Conservation (phyloP, 1,140 invertebrate species). For the Trichonephila clavata region DNA sequence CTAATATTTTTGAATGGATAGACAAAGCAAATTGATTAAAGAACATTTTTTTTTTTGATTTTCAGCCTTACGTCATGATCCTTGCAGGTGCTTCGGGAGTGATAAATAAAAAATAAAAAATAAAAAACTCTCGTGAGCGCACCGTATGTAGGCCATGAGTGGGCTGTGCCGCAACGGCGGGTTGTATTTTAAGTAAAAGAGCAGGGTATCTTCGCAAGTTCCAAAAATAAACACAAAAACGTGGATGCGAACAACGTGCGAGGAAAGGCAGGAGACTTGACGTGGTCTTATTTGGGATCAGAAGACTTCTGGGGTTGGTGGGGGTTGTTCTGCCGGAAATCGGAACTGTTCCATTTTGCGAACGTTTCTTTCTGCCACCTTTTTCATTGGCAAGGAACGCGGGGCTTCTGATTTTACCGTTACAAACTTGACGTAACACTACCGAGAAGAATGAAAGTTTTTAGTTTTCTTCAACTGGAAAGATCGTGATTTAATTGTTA, state of each 20-base stretch:
- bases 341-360: constrained; percentile 41
- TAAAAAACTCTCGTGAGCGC: constrained; percentile 33
- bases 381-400: neutral
- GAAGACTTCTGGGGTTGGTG: constrained; percentile 34
- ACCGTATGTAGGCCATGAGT: constrained; percentile 52
- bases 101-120: neutral
- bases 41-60: neutral
- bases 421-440: neutral
- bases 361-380: constrained; percentile 34
- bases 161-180: neutral
- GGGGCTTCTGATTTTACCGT: constrained; percentile 16
- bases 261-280: constrained; percentile 39
- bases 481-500: neutral
- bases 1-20: neutral
- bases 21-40: neutral
- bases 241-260: constrained; percentile 35
- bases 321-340: constrained; percentile 34
- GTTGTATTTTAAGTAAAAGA: constrained; percentile 51
- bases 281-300: constrained; percentile 74
- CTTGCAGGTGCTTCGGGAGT: neutral
- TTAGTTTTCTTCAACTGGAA: neutral
- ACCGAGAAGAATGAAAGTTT: neutral
- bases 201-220: neutral
- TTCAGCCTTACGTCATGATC: neutral
- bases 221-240: constrained; percentile 62